phyloP scores from a whole-genome alignment of 2,888 invertebrate genomes.

The Amphipoea lucens region DNA sequence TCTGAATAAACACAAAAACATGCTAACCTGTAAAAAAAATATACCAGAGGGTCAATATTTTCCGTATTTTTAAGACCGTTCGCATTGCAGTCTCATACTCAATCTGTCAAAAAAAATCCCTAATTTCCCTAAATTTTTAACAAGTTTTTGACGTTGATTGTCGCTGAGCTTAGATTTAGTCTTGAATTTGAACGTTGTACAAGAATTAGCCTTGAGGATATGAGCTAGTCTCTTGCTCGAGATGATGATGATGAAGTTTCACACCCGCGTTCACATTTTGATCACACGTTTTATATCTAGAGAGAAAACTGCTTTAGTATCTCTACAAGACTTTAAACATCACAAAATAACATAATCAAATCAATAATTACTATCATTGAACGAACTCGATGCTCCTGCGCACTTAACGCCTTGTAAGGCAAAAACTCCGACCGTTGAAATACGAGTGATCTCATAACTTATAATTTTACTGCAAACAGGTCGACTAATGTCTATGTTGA shows the following conservation, averaged over 20 bases:
- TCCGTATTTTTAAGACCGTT: not conserved
- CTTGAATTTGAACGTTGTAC: not conserved
- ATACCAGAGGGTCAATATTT: not conserved
- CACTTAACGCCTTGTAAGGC: constrained; percentile 40
- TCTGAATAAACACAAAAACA: too few species aligned
- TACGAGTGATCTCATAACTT: constrained; percentile 55
- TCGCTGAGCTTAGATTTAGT: not conserved
- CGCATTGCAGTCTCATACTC: not conserved
- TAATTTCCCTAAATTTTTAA: not conserved
- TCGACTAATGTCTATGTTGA: constrained; percentile 51
- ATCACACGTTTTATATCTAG: not conserved
- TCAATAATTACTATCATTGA: constrained; percentile 15
- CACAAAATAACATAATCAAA: constrained; percentile 12
- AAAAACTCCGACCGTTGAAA: constrained; percentile 40
- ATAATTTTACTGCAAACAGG: constrained; percentile 57
- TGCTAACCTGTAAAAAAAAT: not conserved
- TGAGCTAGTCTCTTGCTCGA: not conserved
- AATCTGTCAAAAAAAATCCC: not conserved
- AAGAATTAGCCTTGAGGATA: too few species aligned
- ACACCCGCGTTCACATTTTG: too few species aligned
- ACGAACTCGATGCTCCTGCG: constrained; percentile 17
- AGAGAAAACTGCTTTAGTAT: not conserved
- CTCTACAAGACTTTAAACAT: not conserved
- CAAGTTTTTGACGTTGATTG: not conserved
- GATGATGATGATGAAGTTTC: not conserved